Evolutionary conservation across 2,797 vertebrate species (phyloP), one percentile per base, ranked within the genome.

Genomic region (Liasis olivaceus): DNA sequence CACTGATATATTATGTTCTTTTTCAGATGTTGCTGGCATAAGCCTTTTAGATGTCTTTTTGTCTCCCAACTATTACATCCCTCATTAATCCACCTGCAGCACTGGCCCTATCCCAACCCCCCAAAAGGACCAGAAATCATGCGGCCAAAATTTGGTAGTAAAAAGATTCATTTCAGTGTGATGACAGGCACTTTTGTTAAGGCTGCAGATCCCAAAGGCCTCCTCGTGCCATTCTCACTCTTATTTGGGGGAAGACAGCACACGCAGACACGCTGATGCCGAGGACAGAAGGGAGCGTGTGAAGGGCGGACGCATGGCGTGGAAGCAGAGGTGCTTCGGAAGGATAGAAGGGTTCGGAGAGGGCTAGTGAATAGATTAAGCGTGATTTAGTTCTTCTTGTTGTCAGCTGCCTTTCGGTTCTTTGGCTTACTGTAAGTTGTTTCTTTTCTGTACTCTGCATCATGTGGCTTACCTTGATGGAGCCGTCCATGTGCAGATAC

Each of bases 1-100:
- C 51, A 54, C 1, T 54, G 51, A 54, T 54, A 7, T 54, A 54
- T 54, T 7, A 54, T 8, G 1, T 7, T 54, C 51, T 8, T 54
- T 54, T 54, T 54, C 51, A 54, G 5, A 69, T 5, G 64, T 2
- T 3, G n/a, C 17, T 8, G 69, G 69, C 69, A 17, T 31, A 13
- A 20, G 69, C 69, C 15, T 7, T 72, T 8, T 15, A 6, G 31
- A 4, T 36, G 15, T 31, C 6, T 9, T 31, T 69, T 36, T 17
- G n/a, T 8, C n/a, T 8, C 66, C n/a, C 1, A 6, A 7, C 2
- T 0, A 36, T 72, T 3, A 3, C 3, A 3, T 20, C 3, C 2
- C 15, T 31, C 66, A 17, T 31, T 7, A n/a, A 31, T 72, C 66
- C 66, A 1, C 66, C 17, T n/a, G 64, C 28, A 14, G 11, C 64